Evolutionary conservation across 2,888 invertebrate species (phyloP).

Genomic region (Pachydiplax longipennis): DNA sequence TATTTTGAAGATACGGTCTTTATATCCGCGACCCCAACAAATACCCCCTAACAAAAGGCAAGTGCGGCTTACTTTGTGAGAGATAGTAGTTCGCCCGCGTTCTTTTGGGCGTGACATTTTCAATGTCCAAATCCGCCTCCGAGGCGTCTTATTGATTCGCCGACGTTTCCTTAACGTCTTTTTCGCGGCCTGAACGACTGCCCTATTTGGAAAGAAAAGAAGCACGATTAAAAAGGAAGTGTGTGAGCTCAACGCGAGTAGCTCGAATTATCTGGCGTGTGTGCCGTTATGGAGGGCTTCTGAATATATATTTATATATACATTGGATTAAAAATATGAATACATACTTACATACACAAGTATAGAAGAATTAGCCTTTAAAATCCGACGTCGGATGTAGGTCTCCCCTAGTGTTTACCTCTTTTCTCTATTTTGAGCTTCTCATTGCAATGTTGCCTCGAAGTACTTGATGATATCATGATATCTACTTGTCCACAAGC

Average conservation of each 20-base stretch:
- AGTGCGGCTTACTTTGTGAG: neutral
- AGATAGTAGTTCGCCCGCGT: neutral
- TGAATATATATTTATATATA: too few relatives aligned
- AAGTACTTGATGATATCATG: too few relatives aligned
- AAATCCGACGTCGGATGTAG: too few relatives aligned
- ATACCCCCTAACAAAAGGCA: neutral
- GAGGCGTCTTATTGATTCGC: neutral
- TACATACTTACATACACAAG: too few relatives aligned
- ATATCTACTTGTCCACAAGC: too few relatives aligned
- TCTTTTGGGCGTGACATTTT: neutral
- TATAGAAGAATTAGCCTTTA: too few relatives aligned
- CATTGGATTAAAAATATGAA: too few relatives aligned
- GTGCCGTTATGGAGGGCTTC: neutral
- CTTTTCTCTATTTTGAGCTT: too few relatives aligned
- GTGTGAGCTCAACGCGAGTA: neutral
- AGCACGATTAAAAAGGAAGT: neutral
- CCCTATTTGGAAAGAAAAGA: neutral
- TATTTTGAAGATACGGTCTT: neutral
- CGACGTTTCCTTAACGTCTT: neutral
- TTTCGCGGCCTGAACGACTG: neutral
- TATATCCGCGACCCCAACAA: neutral
- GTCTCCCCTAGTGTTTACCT: too few relatives aligned
- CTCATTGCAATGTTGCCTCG: too few relatives aligned
- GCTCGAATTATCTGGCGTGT: neutral
- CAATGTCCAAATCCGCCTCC: neutral